Evolutionary conservation across 2,113 vertebrate species (phyloP).

Genomic region (Turdus rufiventris): DNA sequence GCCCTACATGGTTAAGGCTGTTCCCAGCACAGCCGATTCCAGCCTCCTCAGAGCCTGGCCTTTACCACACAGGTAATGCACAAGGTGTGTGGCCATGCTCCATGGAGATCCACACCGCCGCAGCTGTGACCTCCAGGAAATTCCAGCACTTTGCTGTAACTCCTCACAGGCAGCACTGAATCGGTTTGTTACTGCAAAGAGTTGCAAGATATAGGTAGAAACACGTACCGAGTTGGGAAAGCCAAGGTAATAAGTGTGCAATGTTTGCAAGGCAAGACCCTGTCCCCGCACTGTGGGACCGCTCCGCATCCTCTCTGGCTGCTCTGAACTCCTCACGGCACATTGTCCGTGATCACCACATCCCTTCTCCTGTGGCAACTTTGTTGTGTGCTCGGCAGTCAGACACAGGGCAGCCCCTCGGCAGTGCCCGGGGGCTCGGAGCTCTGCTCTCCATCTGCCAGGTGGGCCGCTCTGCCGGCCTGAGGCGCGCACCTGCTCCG

Average conservation of each 20-base stretch:
- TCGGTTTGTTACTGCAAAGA: not conserved
- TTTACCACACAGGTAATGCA: not conserved
- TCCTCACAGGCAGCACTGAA: not conserved
- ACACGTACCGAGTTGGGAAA: not conserved
- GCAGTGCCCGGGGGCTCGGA: fast-evolving
- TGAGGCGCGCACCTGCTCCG: not conserved
- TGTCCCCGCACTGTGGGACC: fast-evolving
- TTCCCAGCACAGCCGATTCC: not conserved
- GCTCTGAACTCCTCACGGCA: not conserved
- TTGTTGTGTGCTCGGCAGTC: not conserved
- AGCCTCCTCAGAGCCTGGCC: not conserved
- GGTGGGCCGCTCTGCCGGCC: too few relatives aligned
- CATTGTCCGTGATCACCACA: not conserved
- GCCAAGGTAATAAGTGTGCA: not conserved
- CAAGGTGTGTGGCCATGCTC: fast-evolving
- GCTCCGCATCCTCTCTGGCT: not conserved
- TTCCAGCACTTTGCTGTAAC: not conserved
- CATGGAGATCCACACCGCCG: fast-evolving
- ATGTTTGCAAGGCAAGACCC: not conserved
- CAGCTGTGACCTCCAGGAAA: not conserved
- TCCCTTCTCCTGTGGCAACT: not conserved
- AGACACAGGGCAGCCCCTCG: too few relatives aligned
- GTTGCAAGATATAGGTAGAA: not conserved
- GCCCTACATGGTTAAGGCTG: fast-evolving
- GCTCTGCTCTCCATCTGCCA: fast-evolving